These are phyloP conservation scores for Limnephilus rhombicus DNA, from an alignment of 2,888 invertebrate genomes.

Conservation along the genomic window DNA sequence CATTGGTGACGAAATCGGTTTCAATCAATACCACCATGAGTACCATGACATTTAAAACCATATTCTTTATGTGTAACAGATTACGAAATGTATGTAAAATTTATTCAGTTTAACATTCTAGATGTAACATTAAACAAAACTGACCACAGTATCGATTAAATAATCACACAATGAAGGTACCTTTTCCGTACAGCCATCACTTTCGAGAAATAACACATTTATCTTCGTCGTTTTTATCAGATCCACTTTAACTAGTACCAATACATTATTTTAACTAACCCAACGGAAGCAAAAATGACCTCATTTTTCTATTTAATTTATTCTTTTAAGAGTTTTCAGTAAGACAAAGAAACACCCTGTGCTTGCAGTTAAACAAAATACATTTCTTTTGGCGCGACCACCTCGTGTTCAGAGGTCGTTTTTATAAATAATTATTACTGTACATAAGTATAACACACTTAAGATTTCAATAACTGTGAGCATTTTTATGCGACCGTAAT, in stretches of 20 bases:
- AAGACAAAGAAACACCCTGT: neutral
- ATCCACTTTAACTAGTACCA: neutral
- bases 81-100: neutral
- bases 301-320: neutral
- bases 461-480: neutral
- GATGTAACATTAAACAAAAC: neutral
- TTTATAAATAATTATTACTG: neutral
- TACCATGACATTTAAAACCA: neutral
- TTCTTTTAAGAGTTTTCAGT: neutral
- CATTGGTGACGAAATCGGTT: neutral
- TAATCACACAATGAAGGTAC: neutral
- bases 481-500: neutral
- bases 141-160: slow-evolving; percentile 14
- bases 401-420: neutral
- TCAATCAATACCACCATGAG: slow-evolving; percentile 11
- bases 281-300: neutral
- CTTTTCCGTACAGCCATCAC: neutral
- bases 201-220: slow-evolving; percentile 5
- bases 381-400: neutral
- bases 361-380: neutral
- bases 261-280: neutral
- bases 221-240: neutral
- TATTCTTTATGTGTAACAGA: neutral
- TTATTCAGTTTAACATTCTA: neutral
- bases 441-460: neutral